phyloP scores from a whole-genome alignment of 2,888 invertebrate species.

The Cheilosia pagana region DNA sequence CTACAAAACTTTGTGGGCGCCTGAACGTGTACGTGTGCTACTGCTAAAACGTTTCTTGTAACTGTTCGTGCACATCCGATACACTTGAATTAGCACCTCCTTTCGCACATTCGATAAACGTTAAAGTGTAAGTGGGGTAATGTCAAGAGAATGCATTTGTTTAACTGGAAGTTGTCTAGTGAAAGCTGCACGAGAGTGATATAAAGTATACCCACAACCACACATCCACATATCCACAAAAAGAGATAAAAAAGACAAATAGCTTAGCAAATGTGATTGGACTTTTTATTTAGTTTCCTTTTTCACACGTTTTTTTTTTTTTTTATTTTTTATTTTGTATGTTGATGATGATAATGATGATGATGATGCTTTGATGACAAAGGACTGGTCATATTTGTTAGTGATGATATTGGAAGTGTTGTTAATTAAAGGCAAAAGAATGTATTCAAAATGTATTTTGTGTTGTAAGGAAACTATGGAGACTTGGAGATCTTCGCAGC shows the following conservation, averaged over 20 bases:
- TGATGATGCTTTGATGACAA: constrained; percentile 78
- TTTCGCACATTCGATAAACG: constrained; percentile 34
- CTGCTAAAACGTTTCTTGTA: constrained; percentile 22
- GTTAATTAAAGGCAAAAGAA: constrained; percentile 45
- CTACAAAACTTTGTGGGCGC: neutral
- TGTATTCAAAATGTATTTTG: constrained; percentile 60
- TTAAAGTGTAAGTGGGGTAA: constrained; percentile 46
- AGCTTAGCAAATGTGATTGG: constrained; percentile 35
- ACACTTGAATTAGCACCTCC: constrained; percentile 34
- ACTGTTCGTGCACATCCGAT: constrained; percentile 3
- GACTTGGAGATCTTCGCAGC: constrained; percentile 16
- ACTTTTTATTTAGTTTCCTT: constrained; percentile 78
- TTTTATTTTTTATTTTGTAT: constrained; percentile 77
- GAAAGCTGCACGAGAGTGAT: constrained; percentile 42
- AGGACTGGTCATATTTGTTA: constrained; percentile 52
- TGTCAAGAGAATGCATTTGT: constrained; percentile 50
- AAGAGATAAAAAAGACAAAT: neutral
- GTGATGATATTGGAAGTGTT: constrained; percentile 55
- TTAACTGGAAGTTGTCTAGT: constrained; percentile 31
- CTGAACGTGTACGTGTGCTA: neutral
- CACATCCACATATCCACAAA: constrained; percentile 5
- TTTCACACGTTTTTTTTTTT: constrained; percentile 73
- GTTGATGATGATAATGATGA: constrained; percentile 80
- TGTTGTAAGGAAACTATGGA: constrained; percentile 42
- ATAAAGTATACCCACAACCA: neutral